Evolutionary conservation across 1,140 invertebrate species (phyloP), one percentile per base, ranked within the genome.

Genomic region (Neocloeon triangulifer): DNA sequence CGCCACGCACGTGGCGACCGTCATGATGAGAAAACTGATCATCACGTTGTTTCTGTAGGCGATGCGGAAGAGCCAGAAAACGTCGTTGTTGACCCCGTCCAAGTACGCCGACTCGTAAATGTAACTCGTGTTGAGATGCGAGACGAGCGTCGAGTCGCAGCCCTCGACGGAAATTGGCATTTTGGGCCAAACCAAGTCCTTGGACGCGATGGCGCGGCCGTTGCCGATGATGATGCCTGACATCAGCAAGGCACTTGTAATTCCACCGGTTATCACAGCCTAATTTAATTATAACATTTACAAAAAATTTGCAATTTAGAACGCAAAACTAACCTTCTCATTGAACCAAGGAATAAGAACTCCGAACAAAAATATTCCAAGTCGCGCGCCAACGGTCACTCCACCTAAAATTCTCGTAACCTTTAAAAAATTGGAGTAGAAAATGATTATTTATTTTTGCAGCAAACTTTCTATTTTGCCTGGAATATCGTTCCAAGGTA

Each of bases 261-360:
- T n/a, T n/a, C n/a, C n/a, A n/a, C n/a, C n/a, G n/a, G n/a, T n/a
- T n/a, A n/a, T n/a, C n/a, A n/a, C n/a, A n/a, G n/a, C n/a, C n/a
- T n/a, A n/a, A n/a, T n/a, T n/a, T n/a, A n/a, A n/a, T n/a, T n/a
- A n/a, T n/a, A n/a, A n/a, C n/a, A n/a, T n/a, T n/a, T n/a, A n/a
- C n/a, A n/a, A n/a, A n/a, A n/a, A n/a, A n/a, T n/a, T n/a, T n/a
- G n/a, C n/a, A n/a, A n/a, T n/a, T n/a, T n/a, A n/a, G n/a, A n/a
- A n/a, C n/a, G n/a, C n/a, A n/a, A n/a, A n/a, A n/a, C n/a, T n/a
- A n/a, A n/a, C 73, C 29, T 62, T 61, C 2, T 61, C 61, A 44
- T 80, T 84, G 15, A 74, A 66, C 69, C 75, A 82, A 14, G 78
- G 81, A 41, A 80, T 64, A 25, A 76, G 56, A 65, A 88, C 80